Percentiles rank a stretch among this genome's conserved stretches.
Conservation (phyloP, 1,140 invertebrate genomes). For the Palaemon carinicauda region DNA sequence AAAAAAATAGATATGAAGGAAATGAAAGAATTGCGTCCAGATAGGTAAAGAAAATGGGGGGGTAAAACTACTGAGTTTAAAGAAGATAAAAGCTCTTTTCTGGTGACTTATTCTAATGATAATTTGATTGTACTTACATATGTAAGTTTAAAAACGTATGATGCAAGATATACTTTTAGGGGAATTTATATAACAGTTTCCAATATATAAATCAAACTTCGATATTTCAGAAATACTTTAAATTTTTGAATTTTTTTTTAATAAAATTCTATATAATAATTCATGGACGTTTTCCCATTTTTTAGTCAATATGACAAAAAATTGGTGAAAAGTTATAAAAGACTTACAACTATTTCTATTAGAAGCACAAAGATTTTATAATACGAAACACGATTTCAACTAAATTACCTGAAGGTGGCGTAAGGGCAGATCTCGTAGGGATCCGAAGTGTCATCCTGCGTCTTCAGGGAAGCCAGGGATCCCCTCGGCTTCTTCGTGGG, state of each 20-base stretch:
- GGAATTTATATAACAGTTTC: too few relatives aligned
- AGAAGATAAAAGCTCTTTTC: background rate
- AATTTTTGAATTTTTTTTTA: background rate
- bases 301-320: too few relatives aligned
- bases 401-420: constrained; percentile 50
- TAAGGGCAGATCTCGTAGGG: constrained; percentile 58
- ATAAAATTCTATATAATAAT: too few relatives aligned
- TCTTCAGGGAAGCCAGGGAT: constrained; percentile 50
- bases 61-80: background rate
- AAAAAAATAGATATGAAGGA: constrained; percentile 28
- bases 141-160: background rate
- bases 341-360: too few relatives aligned
- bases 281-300: too few relatives aligned
- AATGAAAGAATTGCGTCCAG: constrained; percentile 12
- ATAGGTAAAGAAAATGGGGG: background rate
- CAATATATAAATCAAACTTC: too few relatives aligned
- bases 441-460: constrained; percentile 49
- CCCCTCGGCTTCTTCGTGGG: constrained; percentile 49
- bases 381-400: background rate
- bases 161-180: too few relatives aligned
- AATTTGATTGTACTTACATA: background rate
- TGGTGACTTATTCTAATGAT: background rate
- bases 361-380: background rate
- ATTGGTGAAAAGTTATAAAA: too few relatives aligned
- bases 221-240: background rate